phyloP scores from a whole-genome alignment of 2,888 invertebrate species.

The Bruchidius siliquastri region DNA sequence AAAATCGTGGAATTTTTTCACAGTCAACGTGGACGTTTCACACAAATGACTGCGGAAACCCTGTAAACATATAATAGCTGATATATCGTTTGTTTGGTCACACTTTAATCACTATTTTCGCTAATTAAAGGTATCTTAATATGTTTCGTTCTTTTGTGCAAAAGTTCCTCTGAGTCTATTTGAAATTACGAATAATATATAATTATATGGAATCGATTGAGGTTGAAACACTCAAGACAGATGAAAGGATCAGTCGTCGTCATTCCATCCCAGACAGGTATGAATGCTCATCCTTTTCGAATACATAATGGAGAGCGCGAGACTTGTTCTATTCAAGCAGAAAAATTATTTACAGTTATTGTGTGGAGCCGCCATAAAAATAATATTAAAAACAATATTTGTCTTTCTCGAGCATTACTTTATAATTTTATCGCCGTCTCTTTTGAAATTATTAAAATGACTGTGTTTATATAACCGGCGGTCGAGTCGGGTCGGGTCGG shows the following conservation, averaged over 20 bases:
- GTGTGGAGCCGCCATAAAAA: conserved; percentile 37
- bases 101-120: no score
- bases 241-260: neutral
- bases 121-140: no score
- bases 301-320: neutral
- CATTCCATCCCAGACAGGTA: neutral
- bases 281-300: neutral
- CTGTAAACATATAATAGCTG: no score
- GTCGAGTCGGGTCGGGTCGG: neutral
- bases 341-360: conserved; percentile 41
- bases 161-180: no score
- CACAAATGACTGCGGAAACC: no score
- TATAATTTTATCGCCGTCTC: conserved; percentile 37
- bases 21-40: no score
- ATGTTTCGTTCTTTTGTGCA: no score
- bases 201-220: neutral
- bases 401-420: conserved; percentile 36
- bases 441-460: conserved; percentile 39
- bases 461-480: conserved; percentile 33
- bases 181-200: neutral
- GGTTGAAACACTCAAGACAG: neutral
- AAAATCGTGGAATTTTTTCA: no score
- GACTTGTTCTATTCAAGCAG: conserved; percentile 27
- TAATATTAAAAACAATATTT: conserved; percentile 42
- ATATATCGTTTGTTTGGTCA: no score